Evolutionary conservation across 2,888 invertebrate genomes (phyloP), one percentile per base, ranked within the genome.

Genomic region (Diploptera punctata): DNA sequence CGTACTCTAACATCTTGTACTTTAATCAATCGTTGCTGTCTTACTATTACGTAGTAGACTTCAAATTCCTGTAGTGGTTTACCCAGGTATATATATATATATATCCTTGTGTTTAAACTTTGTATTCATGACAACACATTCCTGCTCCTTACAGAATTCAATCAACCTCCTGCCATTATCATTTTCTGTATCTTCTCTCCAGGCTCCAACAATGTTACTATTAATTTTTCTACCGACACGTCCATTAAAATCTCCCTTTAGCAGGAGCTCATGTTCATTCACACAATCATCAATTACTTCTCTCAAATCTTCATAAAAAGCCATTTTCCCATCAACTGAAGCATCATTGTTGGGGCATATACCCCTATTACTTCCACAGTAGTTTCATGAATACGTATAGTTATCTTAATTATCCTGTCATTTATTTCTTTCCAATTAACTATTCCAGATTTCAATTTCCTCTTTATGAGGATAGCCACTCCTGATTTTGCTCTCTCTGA

Each of bases 391-490:
- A 47, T 47, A 3, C 18, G 13, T 4, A 47, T 47, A 10, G 16
- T 47, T 47, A 47, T n/a, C 47, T n/a, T n/a, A 47, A 47, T 47
- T 10, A 7, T 47, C 18, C 47, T 47, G 47, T 47, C 47, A 47
- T n/a, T 47, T 47, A 47, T 47, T n/a, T 47, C 47, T 47, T n/a
- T 47, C 47, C 47, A 47, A n/a, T n/a, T n/a, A n/a, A 10, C n/a
- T n/a, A 47, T 47, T 47, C 16, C 10, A n/a, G 13, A n/a, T 47
- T 47, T 47, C 47, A 10, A 47, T 47, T 47, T 47, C 3, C n/a
- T 47, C 3, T 47, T n/a, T 47, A 47, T 47, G 47, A 47, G 47
- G 47, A 47, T n/a, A 47, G 47, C 47, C 10, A 47, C 47, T 47
- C 47, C n/a, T 13, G 47, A 47, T 47, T 47, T 47, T 5, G 33